Evolutionary conservation across 1,140 invertebrate species (phyloP).

Genomic region (Lamellibrachia luymesi): DNA sequence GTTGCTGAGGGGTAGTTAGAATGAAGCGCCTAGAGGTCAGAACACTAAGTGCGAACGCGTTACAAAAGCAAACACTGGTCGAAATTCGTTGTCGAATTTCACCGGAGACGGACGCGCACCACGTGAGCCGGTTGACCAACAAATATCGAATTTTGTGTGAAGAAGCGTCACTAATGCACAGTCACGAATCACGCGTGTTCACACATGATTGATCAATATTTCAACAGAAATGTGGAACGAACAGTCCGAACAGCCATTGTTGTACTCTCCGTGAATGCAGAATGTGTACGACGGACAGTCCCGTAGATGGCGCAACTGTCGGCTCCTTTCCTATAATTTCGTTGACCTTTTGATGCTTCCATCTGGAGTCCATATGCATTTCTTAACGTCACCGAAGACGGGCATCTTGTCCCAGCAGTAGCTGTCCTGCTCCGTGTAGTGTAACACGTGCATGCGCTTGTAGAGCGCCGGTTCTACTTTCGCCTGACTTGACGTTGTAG

Average conservation of each 20-base stretch:
- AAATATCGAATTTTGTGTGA: not conserved
- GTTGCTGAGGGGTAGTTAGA: no score
- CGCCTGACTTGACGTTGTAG: not conserved
- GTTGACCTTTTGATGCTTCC: not conserved
- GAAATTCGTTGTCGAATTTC: not conserved
- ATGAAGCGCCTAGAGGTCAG: no score
- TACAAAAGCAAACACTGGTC: not conserved
- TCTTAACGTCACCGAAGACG: not conserved
- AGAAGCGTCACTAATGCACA: not conserved
- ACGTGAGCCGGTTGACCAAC: not conserved
- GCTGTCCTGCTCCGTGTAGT: not conserved
- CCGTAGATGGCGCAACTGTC: not conserved
- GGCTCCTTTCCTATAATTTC: not conserved
- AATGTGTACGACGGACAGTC: not conserved
- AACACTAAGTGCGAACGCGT: not conserved
- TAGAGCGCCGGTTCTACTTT: not conserved
- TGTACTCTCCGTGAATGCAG: not conserved
- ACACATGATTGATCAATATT: no score
- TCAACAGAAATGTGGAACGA: no score
- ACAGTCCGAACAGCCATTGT: no score
- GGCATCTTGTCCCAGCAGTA: conserved; percentile 3
- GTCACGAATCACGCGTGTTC: not conserved
- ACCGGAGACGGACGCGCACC: not conserved
- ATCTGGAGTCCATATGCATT: not conserved
- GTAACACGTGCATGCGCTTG: not conserved